Percentiles rank a stretch among this genome's conserved stretches.
Conservation (phyloP, 2,113 vertebrate genomes). For the Tapirus terrestris region DNA sequence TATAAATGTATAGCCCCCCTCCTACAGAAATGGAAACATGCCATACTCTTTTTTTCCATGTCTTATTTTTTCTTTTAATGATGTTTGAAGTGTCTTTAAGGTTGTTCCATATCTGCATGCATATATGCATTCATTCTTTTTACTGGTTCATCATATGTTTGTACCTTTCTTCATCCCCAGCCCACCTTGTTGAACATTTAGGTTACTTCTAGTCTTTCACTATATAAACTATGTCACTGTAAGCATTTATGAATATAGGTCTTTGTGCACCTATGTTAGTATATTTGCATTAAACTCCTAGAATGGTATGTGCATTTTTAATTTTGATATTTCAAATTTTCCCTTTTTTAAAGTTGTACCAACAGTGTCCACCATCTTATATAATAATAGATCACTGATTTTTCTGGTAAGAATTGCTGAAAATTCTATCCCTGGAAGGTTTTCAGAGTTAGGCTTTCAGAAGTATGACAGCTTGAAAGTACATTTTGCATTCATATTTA, state of each 20-base stretch:
- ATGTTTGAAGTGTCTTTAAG: constrained; percentile 41
- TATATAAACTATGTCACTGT: background rate
- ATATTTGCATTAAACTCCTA: background rate
- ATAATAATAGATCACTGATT: background rate
- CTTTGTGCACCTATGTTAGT: background rate
- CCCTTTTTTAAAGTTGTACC: constrained; percentile 17
- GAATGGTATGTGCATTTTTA: background rate
- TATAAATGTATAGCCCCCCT: background rate
- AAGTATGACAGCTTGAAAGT: background rate
- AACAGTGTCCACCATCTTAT: background rate
- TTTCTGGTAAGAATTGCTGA: constrained; percentile 46
- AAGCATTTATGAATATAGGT: background rate
- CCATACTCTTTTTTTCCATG: background rate
- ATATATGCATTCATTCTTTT: background rate
- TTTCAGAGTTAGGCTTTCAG: constrained; percentile 17
- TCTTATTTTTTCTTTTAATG: constrained; percentile 28
- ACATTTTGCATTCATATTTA: constrained; percentile 44
- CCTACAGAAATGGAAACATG: background rate
- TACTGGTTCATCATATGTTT: background rate
- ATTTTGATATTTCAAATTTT: constrained; percentile 24
- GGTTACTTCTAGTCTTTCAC: background rate
- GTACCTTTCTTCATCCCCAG: background rate
- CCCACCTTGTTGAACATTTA: background rate
- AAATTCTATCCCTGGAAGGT: constrained; percentile 53
- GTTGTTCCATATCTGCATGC: background rate